These are phyloP conservation scores for Polietes domitor DNA, from an alignment of 2,888 invertebrate species.

Conservation along the genomic window DNA sequence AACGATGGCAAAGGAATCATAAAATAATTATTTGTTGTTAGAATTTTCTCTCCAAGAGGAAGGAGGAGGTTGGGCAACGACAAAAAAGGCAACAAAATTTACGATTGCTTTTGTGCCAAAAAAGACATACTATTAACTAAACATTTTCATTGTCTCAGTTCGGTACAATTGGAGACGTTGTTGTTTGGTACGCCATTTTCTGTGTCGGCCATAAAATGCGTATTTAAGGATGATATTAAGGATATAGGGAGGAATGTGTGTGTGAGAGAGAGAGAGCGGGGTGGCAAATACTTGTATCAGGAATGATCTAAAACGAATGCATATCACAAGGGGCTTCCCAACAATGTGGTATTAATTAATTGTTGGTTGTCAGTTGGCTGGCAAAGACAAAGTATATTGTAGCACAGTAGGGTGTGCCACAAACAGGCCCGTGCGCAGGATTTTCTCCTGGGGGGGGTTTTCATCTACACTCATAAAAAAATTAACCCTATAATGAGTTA, in stretches of 20 bases:
- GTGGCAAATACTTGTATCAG: not conserved
- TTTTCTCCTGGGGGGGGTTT: no score
- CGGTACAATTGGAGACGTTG: not conserved
- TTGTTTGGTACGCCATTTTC: not conserved
- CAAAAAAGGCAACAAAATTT: not conserved
- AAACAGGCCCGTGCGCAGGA: no score
- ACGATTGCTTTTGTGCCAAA: not conserved
- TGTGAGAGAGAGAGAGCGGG: not conserved
- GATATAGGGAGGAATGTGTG: not conserved
- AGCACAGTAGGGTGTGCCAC: no score
- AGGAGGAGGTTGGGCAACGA: not conserved
- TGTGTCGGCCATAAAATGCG: not conserved
- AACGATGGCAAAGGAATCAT: not conserved
- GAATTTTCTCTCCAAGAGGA: no score
- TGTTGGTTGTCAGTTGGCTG: not conserved
- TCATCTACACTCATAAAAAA: no score
- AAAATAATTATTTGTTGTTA: not conserved
- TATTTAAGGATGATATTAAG: not conserved
- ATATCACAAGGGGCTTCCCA: not conserved
- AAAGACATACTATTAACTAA: not conserved
- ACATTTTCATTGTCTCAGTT: slow-evolving; percentile 3
- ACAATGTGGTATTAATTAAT: not conserved
- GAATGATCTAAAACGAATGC: no score
- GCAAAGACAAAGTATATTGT: no score
- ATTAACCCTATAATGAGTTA: no score